Evolutionary conservation across 2,113 vertebrate species (phyloP).

Genomic region (Dipodomys merriami): DNA sequence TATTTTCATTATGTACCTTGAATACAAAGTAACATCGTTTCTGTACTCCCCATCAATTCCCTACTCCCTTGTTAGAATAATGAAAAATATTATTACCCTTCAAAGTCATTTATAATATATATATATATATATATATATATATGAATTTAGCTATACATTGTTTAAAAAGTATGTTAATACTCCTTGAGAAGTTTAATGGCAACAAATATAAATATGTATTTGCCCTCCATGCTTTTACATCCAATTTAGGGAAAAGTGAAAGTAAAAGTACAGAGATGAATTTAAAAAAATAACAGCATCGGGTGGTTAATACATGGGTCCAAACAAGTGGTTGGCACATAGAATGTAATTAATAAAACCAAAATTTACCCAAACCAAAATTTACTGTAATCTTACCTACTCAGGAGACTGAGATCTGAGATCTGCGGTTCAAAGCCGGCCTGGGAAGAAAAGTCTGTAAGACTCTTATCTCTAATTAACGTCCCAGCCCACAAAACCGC

Average conservation of each 20-base stretch:
- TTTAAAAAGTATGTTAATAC: background rate
- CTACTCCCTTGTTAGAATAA: background rate
- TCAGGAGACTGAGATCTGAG: too few species aligned
- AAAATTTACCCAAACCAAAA: background rate
- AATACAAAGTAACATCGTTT: background rate
- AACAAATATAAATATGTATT: background rate
- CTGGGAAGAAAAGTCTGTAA: too few species aligned
- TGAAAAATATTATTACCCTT: background rate
- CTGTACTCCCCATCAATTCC: background rate
- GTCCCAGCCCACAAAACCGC: too few species aligned
- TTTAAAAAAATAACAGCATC: background rate
- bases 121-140: too few species aligned
- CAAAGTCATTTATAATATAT: constrained; percentile 24
- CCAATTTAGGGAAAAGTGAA: background rate
- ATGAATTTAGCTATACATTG: background rate
- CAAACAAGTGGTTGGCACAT: background rate
- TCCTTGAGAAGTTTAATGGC: background rate
- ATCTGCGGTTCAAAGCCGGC: too few species aligned
- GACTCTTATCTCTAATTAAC: too few species aligned
- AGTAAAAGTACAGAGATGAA: background rate
- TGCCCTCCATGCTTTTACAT: background rate
- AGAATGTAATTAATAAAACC: background rate
- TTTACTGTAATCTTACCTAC: background rate
- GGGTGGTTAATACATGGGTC: background rate
- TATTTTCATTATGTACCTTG: background rate